Evolutionary conservation across 2,888 invertebrate genomes (phyloP).

Genomic region (Heterodera filipjevi): DNA sequence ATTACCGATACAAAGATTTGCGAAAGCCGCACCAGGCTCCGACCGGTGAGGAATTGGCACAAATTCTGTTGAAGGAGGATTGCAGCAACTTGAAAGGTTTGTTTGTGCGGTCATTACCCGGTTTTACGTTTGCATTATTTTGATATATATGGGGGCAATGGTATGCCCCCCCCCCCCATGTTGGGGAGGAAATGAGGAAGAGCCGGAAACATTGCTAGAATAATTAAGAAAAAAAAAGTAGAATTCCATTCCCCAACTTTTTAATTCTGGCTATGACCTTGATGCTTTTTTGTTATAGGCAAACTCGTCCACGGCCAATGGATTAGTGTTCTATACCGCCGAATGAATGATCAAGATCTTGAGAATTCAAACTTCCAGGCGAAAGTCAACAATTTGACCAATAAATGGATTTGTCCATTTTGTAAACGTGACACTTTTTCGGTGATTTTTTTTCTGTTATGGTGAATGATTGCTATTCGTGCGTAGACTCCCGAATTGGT

Average conservation of each 20-base stretch:
- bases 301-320: conserved; percentile 81
- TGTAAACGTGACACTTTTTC: conserved; percentile 34
- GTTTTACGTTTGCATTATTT: no score
- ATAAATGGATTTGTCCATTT: conserved; percentile 30
- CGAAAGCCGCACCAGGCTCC: conserved; percentile 67
- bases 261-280: not conserved
- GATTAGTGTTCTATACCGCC: conserved; percentile 60
- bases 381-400: conserved; percentile 15
- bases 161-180: no score
- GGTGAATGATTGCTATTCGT: not conserved
- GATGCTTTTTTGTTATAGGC: conserved; percentile 62
- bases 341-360: conserved; percentile 24
- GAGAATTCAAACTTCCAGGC: conserved; percentile 6
- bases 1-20: conserved; percentile 72
- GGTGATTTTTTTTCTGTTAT: conserved; percentile 8
- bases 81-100: conserved; percentile 87
- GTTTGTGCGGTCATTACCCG: conserved; percentile 6
- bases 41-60: conserved; percentile 85
- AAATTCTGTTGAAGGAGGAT: conserved; percentile 92
- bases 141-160: no score
- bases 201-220: no score
- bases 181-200: no score
- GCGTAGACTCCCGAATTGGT: not conserved
- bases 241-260: not conserved
- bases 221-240: not conserved